Evolutionary conservation across 2,113 vertebrate species (phyloP).

Genomic region (Ellobius talpinus): DNA sequence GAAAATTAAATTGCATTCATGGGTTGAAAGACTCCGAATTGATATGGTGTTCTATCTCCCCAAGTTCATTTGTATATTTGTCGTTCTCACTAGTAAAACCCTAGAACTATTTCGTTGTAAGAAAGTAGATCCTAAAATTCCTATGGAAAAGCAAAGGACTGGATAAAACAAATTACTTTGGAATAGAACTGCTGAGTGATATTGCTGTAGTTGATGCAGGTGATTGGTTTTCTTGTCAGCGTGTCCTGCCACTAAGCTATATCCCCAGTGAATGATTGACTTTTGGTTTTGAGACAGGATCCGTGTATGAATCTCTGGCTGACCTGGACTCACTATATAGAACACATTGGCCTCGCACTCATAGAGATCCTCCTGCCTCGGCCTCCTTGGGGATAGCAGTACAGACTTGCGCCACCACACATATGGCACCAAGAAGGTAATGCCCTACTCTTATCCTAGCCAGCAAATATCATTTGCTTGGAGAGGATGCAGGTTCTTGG

Average conservation of each 20-base stretch:
- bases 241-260: neutral
- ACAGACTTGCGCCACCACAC: accelerated
- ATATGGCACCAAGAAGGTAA: neutral
- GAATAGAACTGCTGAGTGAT: neutral
- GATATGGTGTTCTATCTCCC: neutral
- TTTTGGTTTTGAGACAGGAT: neutral
- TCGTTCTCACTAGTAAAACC: neutral
- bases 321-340: neutral
- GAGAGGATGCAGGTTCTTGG: neutral
- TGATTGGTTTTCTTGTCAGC: neutral
- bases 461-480: neutral
- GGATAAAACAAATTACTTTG: neutral
- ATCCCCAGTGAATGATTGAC: neutral
- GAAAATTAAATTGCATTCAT: neutral
- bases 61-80: neutral
- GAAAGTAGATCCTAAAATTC: neutral
- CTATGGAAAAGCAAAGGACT: neutral
- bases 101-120: neutral
- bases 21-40: neutral
- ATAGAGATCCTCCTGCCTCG: neutral
- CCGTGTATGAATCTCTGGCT: neutral
- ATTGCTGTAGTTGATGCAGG: neutral
- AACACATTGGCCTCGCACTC: neutral
- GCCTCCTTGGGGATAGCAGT: neutral
- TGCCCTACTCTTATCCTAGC: neutral